Conservation (phyloP, 1,140 invertebrate genomes). For the Triops cancriformis region DNA sequence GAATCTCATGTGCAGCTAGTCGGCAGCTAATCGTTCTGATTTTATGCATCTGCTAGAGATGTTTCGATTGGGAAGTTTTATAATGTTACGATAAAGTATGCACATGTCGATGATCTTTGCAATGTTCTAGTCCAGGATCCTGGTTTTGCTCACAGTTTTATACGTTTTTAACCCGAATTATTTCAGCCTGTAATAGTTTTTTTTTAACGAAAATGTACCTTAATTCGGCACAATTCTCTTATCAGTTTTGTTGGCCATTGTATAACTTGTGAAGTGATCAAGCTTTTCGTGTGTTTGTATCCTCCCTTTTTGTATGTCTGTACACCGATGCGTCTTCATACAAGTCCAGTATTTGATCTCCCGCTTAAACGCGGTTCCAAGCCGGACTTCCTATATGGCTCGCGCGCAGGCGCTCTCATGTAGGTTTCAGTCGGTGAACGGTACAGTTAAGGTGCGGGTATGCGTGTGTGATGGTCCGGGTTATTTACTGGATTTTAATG, state of each 20-base stretch:
- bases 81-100: neutral
- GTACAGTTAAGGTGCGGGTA: neutral
- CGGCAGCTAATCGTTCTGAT: neutral
- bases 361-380: neutral
- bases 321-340: no score
- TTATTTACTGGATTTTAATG: conserved; percentile 7
- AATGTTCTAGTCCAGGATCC: no score
- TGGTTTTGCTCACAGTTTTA: no score
- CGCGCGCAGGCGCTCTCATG: neutral
- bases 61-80: neutral
- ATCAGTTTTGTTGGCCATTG: no score
- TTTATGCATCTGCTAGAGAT: neutral
- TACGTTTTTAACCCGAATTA: no score
- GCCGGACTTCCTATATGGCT: neutral
- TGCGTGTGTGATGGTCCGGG: neutral
- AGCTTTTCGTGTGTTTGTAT: no score
- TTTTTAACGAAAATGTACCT: no score
- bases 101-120: no score
- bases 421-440: neutral
- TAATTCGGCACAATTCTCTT: no score
- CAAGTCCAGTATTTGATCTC: neutral
- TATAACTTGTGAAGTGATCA: no score
- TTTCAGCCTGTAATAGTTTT: no score
- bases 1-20: neutral
- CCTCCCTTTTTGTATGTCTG: no score